Evolutionary conservation across 2,113 vertebrate genomes (phyloP).

Genomic region (Sterna hirundo): DNA sequence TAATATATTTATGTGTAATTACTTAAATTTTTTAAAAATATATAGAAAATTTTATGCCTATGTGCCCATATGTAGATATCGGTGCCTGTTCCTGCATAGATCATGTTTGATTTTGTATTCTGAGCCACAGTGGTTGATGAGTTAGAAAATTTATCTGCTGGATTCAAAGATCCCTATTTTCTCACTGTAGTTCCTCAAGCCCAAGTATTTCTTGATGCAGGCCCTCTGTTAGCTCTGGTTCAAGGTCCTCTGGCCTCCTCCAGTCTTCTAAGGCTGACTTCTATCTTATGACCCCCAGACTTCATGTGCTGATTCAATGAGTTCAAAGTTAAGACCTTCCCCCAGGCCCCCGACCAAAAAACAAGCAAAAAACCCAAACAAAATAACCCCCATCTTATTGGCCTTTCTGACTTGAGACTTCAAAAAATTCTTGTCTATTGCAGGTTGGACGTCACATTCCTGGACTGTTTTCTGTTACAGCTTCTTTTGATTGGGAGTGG

Average conservation of each 20-base stretch:
- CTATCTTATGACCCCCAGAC: not conserved
- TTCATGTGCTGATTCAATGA: not conserved
- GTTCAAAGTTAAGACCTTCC: not conserved
- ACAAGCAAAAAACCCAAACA: not conserved
- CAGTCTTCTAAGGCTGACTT: not conserved
- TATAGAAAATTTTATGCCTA: not conserved
- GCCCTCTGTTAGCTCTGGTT: not conserved
- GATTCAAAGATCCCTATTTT: not conserved
- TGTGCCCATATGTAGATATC: not conserved
- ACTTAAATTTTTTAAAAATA: not conserved
- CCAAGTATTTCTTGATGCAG: not conserved
- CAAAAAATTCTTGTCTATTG: not conserved
- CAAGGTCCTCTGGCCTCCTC: not conserved
- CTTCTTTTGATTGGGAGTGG: not conserved
- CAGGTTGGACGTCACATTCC: not conserved
- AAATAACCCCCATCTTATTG: fast-evolving
- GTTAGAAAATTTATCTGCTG: not conserved
- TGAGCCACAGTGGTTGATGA: not conserved
- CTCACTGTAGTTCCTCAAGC: not conserved
- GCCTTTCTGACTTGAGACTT: not conserved
- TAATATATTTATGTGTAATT: not conserved
- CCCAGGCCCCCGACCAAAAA: fast-evolving
- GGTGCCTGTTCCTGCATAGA: not conserved
- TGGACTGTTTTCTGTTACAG: not conserved
- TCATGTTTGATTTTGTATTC: not conserved